A percentile compares a stretch with the other conserved stretches of the same genome.
These are phyloP conservation scores for Poecile montanus DNA, from an alignment of 2,797 vertebrate species.

Conservation along the genomic window DNA sequence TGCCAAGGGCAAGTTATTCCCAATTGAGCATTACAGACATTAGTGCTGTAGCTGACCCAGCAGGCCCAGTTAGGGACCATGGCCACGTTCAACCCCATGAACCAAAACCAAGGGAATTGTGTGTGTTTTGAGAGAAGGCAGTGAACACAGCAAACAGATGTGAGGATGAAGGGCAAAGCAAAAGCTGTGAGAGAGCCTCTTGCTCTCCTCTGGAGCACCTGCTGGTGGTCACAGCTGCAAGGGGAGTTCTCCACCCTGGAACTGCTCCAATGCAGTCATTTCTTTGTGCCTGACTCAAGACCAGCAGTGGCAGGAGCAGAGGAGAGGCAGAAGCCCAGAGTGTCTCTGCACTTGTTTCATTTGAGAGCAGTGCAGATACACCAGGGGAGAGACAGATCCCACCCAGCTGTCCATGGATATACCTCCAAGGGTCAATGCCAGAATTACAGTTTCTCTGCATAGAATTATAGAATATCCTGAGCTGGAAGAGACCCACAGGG, in stretches of 20 bases:
- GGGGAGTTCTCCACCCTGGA: not conserved
- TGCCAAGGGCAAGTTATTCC: not conserved
- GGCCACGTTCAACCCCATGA: not conserved
- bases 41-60: not conserved
- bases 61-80: not conserved
- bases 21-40: not conserved
- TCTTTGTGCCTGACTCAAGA: not conserved
- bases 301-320: not conserved
- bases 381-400: not conserved
- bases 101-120: not conserved
- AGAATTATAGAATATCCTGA: not conserved
- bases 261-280: not conserved
- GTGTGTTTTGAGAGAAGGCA: rapidly evolving
- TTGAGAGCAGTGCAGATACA: not conserved
- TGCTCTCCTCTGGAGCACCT: not conserved
- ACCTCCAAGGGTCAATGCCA: not conserved
- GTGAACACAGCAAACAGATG: not conserved
- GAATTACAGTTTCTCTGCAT: not conserved
- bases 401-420: not conserved
- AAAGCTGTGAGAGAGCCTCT: not conserved
- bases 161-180: not conserved
- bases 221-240: not conserved
- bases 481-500: not conserved
- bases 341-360: not conserved
- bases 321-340: not conserved